Evolutionary conservation across 2,888 invertebrate genomes (phyloP).

Genomic region (Caenorhabditis afra): DNA sequence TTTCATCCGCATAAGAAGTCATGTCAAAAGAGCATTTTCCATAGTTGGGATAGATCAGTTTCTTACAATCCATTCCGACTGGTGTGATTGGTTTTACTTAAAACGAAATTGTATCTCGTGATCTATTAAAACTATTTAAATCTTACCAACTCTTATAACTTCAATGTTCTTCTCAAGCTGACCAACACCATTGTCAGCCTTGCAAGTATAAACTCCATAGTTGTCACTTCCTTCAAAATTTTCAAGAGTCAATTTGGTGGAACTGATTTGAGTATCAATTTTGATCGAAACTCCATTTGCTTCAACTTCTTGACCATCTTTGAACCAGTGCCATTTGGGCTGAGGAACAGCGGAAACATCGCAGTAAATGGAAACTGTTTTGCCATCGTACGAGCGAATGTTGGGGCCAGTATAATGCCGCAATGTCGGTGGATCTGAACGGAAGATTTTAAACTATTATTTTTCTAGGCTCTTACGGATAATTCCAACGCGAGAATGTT

Average conservation of each 20-base stretch:
- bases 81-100: conserved; percentile 65
- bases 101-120: conserved; percentile 3
- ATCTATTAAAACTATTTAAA: no score
- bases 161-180: conserved; percentile 62
- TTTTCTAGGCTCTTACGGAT: conserved; percentile 62
- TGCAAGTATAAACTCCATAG: conserved; percentile 70
- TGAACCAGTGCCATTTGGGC: conserved; percentile 69
- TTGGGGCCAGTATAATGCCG: conserved; percentile 58
- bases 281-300: conserved; percentile 64
- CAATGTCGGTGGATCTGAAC: conserved; percentile 65
- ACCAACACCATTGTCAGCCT: conserved; percentile 71
- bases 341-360: conserved; percentile 71
- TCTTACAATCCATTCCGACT: conserved; percentile 64
- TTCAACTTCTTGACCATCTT: conserved; percentile 66
- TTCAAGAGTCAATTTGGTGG: conserved; percentile 58
- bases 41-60: conserved; percentile 70
- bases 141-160: conserved; percentile 69
- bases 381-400: conserved; percentile 64
- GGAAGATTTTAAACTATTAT: neutral
- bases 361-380: conserved; percentile 66
- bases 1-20: conserved; percentile 47
- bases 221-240: conserved; percentile 54
- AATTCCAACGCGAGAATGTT: conserved; percentile 63
- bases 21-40: conserved; percentile 64
- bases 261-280: conserved; percentile 54